Conservation (phyloP, 2,888 invertebrate species). For the Pemphredon lugubris region DNA sequence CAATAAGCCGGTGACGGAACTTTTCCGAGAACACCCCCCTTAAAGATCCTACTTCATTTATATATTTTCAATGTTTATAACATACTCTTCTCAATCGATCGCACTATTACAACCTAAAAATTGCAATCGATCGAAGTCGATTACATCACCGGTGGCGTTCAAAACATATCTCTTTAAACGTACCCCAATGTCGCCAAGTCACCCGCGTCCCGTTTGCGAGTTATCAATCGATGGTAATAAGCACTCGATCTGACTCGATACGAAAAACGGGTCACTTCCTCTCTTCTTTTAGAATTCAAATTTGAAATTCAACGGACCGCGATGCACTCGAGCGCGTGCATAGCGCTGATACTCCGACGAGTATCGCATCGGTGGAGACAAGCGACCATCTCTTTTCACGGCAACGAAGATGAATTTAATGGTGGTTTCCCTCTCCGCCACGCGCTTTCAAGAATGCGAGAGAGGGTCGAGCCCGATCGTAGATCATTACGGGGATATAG, state of each 20-base stretch:
- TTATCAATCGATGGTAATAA: conserved; percentile 32
- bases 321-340: conserved; percentile 23
- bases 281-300: conserved; percentile 27
- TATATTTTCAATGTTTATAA: too few species aligned
- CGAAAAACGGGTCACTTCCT: conserved; percentile 43
- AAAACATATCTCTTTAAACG: too few species aligned
- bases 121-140: too few species aligned
- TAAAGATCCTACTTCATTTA: too few species aligned
- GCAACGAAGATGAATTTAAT: conserved; percentile 47
- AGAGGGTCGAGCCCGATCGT: conserved; percentile 28
- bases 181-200: too few species aligned
- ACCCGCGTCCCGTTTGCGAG: background rate
- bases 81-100: too few species aligned
- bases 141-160: too few species aligned
- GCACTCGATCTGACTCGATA: conserved; percentile 30
- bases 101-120: too few species aligned
- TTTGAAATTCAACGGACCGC: conserved; percentile 43
- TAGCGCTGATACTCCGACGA: conserved; percentile 40
- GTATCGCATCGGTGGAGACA: conserved; percentile 45
- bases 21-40: too few species aligned
- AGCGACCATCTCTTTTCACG: conserved; percentile 33
- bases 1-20: too few species aligned
- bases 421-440: conserved; percentile 44
- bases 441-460: conserved; percentile 44
- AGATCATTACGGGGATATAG: background rate